Evolutionary conservation across 2,888 invertebrate species (phyloP).

Genomic region (Trichogramma dendrolimi): DNA sequence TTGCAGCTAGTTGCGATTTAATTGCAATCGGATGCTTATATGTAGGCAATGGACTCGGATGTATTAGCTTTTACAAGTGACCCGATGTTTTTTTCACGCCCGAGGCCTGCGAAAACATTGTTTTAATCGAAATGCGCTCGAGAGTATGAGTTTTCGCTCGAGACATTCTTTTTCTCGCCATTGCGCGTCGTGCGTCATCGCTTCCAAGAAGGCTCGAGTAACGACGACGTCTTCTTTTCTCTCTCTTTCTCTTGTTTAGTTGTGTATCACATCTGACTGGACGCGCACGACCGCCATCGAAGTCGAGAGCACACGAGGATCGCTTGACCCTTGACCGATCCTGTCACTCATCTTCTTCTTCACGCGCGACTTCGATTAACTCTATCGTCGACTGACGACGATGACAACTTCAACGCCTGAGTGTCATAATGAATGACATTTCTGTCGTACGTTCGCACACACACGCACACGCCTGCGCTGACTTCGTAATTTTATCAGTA

Average conservation of each 20-base stretch:
- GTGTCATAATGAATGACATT: constrained; percentile 45
- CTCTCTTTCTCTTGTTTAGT: neutral
- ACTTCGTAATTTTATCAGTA: neutral
- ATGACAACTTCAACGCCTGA: constrained; percentile 35
- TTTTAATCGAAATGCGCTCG: constrained; percentile 13
- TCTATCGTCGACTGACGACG: constrained; percentile 11
- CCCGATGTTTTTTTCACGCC: neutral
- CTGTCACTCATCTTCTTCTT: constrained; percentile 33
- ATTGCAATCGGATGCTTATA: constrained; percentile 4
- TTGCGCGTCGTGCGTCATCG: too few species aligned
- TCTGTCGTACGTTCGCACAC: constrained; percentile 8
- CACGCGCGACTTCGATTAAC: constrained; percentile 3
- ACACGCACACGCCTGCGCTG: neutral
- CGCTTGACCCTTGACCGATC: constrained; percentile 40
- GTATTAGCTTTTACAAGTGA: neutral
- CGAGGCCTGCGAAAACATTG: constrained; percentile 18
- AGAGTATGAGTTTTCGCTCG: neutral
- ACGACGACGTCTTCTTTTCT: neutral
- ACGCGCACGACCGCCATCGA: neutral
- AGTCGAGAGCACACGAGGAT: constrained; percentile 18
- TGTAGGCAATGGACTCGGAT: neutral
- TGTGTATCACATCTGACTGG: neutral
- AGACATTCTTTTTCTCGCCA: too few species aligned
- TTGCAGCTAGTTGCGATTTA: constrained; percentile 11
- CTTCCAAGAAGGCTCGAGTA: too few species aligned